Evolutionary conservation across 2,888 invertebrate genomes (phyloP).

Genomic region (Torymus aiolomorphi): DNA sequence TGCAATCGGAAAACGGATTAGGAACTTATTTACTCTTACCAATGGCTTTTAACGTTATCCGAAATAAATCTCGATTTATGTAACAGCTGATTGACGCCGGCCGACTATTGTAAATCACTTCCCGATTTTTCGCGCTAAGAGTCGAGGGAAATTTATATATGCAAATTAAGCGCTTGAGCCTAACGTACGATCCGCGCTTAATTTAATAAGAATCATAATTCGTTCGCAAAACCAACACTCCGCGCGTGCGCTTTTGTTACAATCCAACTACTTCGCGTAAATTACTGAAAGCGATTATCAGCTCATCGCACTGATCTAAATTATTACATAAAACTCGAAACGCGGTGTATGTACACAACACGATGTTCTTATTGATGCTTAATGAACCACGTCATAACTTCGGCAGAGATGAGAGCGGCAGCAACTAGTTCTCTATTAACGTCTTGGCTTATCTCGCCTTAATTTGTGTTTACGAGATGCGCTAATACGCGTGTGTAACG

Average conservation of each 20-base stretch:
- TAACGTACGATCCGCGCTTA: too few relatives aligned
- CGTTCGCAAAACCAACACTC: too few relatives aligned
- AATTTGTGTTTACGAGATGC: slow-evolving; percentile 34
- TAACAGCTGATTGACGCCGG: not conserved
- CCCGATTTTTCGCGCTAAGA: too few relatives aligned
- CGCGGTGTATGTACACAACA: not conserved
- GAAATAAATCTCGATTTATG: too few relatives aligned
- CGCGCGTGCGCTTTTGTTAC: too few relatives aligned
- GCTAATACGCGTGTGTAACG: slow-evolving; percentile 10
- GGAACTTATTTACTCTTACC: too few relatives aligned
- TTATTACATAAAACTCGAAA: not conserved
- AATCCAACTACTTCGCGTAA: not conserved
- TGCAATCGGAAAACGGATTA: too few relatives aligned
- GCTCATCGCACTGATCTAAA: slow-evolving; percentile 12
- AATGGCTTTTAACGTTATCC: too few relatives aligned
- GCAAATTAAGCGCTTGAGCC: too few relatives aligned
- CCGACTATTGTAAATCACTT: too few relatives aligned
- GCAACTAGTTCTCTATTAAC: slow-evolving; percentile 29
- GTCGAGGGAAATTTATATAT: too few relatives aligned
- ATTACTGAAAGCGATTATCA: not conserved
- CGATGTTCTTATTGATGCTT: slow-evolving; percentile 33
- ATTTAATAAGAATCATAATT: too few relatives aligned
- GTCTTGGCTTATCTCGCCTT: slow-evolving; percentile 32
- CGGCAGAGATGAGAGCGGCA: slow-evolving; percentile 2
- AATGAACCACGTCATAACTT: slow-evolving; percentile 29